Evolutionary conservation across 2,113 vertebrate species (phyloP), one percentile per base, ranked within the genome.

Genomic region (Lethenteron camtschaticum): DNA sequence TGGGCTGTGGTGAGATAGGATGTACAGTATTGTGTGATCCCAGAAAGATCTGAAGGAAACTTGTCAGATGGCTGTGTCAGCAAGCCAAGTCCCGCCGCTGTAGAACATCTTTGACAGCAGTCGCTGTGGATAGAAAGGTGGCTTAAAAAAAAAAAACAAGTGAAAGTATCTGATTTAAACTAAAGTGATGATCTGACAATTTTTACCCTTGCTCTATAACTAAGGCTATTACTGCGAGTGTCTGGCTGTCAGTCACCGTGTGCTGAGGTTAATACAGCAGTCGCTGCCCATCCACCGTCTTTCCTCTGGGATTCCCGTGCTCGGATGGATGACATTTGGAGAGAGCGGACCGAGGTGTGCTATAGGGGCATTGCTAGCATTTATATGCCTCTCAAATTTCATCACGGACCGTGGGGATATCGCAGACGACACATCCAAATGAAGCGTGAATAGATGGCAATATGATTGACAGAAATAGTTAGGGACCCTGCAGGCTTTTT

Each of bases 381-480:
- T 68, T 68, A 72, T 12, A 82, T 79, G 80, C 84, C 83, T 81
- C 86, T 85, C 82, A 83, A 83, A 83, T 85, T 84, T 82, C 88
- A 84, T 96, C 89, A 97, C 83, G 85, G 83, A 84, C 82, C 85
- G 24, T 78, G 82, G 85, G 86, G 87, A 91, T 92, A 97, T 97
- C 96, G 88, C 86, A 80, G 90, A 87, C 88, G 94, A 96, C 91
- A 90, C 82, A 81, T 84, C 85, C 89, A 94, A 95, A 97, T 96
- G 88, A 92, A 89, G 86, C 86, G 87, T 87, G 96, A 96, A 95
- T 94, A 87, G 89, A 81, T 81, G 77, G 85, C 94, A 95, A 97
- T 97, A 95, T 96, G 94, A 97, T 95, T 96, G 94, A 95, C 91
- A 95, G 63, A 41, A 66, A 66, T 66, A 24, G 63, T 16, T n/a